Evolutionary conservation across 2,797 vertebrate genomes (phyloP).

Genomic region (Helarctos malayanus): DNA sequence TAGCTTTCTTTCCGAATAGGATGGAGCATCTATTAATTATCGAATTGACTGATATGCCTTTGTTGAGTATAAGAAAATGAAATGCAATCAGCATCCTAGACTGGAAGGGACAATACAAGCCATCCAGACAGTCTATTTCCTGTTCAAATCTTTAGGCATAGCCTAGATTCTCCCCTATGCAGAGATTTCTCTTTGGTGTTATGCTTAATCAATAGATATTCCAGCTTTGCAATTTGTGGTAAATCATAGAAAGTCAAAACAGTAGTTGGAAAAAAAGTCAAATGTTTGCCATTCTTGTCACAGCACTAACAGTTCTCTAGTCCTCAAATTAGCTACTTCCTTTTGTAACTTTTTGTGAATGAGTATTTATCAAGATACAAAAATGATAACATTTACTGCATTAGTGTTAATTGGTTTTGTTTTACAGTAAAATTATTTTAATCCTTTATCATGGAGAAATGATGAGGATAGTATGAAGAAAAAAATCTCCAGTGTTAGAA

Average conservation of each 20-base stretch:
- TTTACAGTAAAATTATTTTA: constrained; percentile 38
- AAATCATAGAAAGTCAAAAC: background rate
- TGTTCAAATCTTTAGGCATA: background rate
- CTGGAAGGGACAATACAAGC: background rate
- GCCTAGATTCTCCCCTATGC: background rate
- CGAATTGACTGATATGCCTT: background rate
- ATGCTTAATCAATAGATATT: background rate
- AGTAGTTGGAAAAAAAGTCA: background rate
- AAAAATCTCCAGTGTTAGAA: background rate
- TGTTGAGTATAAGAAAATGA: constrained; percentile 4
- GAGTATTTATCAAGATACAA: background rate
- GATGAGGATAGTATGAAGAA: background rate
- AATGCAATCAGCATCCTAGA: background rate
- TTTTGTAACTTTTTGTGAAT: background rate
- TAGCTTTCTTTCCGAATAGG: background rate
- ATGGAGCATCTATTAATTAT: background rate
- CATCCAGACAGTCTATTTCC: background rate
- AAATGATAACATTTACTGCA: background rate
- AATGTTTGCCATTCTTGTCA: background rate
- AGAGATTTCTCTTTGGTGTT: background rate
- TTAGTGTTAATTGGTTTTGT: background rate
- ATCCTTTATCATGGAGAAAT: background rate
- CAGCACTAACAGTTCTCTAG: background rate
- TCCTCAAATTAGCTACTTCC: background rate
- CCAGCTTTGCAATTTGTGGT: background rate